Evolutionary conservation across 2,888 invertebrate genomes (phyloP), one percentile per base, ranked within the genome.

Genomic region (Microctonus brassicae): DNA sequence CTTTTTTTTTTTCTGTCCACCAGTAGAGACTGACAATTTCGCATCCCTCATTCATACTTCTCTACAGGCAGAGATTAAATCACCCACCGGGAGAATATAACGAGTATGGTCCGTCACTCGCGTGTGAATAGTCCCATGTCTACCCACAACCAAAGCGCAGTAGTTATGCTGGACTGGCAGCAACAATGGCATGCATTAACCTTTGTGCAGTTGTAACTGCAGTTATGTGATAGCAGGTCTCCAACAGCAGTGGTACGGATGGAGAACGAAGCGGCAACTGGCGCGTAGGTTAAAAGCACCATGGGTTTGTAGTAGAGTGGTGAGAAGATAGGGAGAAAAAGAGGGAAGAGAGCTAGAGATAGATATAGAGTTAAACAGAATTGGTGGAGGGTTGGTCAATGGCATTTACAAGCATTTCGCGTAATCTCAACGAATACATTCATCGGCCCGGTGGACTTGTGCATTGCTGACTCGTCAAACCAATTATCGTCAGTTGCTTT

Each of bases 201-300:
- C 86, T 86, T 86, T 86, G 85, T 86, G 84, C 83, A 85, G 80
- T 86, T 84, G 85, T 86, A 86, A 86, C 86, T 86, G 86, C 86
- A 86, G 84, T 84, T 81, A 81, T 81, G 83, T 85, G 86, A 86
- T 86, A 86, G 86, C 75, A 75, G 63, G 73, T 75, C 74, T 75
- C 74, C 72, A 75, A 60, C 55, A 66, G 52, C 29, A 11, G 53
- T 11, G 17, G 68, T 67, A 55, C 60, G 73, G 63, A 57, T 53
- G 36, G 62, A 42, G 26, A 58, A 55, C 47, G 34, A 33, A 33
- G 67, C 39, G 57, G 29, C 66, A 66, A 61, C 52, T 62, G 71
- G 36, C 63, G 55, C 20, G 20, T 60, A 42, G 13, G 42, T 52
- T 17, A 60, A 68, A 52, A 33, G 58, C 33, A n/a, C 10, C 7